Percentiles rank a stretch among this genome's conserved stretches.
Conservation (phyloP, 2,888 invertebrate species). For the Drosophila merina region DNA sequence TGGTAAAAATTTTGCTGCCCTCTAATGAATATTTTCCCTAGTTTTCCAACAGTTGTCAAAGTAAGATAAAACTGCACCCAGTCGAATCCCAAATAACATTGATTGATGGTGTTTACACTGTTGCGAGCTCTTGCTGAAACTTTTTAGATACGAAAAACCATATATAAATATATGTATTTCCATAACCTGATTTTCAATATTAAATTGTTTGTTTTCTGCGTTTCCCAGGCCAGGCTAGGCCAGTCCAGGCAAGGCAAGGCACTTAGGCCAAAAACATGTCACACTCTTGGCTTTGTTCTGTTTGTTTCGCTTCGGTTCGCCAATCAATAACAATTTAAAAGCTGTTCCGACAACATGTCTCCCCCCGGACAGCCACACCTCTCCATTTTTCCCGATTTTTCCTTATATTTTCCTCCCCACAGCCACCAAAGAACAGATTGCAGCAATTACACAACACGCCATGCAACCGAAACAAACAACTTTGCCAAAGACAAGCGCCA, state of each 20-base stretch:
- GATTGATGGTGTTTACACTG: constrained; percentile 40
- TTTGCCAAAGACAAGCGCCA: constrained; percentile 64
- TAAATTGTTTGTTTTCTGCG: constrained; percentile 70
- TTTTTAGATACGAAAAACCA: constrained; percentile 19
- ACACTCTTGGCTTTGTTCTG: constrained; percentile 40
- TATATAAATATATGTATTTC: constrained; percentile 50
- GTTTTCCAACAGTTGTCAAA: background rate
- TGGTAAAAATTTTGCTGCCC: background rate
- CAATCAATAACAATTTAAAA: constrained; percentile 79
- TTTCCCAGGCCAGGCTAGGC: constrained; percentile 1
- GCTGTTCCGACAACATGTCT: constrained; percentile 77
- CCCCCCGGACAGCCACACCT: constrained; percentile 42
- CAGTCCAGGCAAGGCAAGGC: constrained; percentile 11
- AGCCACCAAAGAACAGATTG: constrained; percentile 61
- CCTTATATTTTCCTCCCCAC: constrained; percentile 16
- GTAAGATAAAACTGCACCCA: constrained; percentile 36
- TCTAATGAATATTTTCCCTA: constrained; percentile 9
- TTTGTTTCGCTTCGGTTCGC: constrained; percentile 46
- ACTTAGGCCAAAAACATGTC: constrained; percentile 53
- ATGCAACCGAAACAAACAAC: constrained; percentile 56
- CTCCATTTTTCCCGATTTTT: constrained; percentile 24
- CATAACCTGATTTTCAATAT: constrained; percentile 66
- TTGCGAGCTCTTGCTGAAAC: constrained; percentile 36
- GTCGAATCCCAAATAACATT: constrained; percentile 20
- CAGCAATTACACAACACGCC: constrained; percentile 76